phyloP scores from a whole-genome alignment of 2,888 invertebrate genomes.

The Notocelia uddmanniana region DNA sequence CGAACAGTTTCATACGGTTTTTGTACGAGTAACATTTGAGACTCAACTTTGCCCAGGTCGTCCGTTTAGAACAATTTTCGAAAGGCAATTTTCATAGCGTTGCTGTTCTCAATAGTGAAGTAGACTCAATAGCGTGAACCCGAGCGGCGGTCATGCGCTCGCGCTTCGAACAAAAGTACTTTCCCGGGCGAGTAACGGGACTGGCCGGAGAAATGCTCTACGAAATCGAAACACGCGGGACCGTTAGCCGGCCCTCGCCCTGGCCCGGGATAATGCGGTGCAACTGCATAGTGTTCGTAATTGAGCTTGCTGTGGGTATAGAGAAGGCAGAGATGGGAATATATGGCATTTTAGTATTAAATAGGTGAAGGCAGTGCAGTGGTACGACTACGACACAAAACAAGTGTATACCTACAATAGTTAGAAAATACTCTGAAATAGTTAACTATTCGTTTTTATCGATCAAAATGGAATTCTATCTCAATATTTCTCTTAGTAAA shows the following conservation, averaged over 20 bases:
- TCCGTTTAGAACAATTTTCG: conserved; percentile 32
- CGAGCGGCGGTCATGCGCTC: conserved; percentile 58
- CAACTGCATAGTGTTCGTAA: conserved; percentile 20
- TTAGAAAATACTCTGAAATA: no score
- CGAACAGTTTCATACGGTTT: neutral
- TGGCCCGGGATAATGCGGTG: conserved; percentile 48
- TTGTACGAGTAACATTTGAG: neutral
- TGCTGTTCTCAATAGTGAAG: conserved; percentile 40
- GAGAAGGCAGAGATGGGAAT: neutral
- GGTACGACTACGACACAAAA: neutral
- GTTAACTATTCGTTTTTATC: neutral
- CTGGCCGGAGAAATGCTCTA: conserved; percentile 84
- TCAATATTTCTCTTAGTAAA: neutral
- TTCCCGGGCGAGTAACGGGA: conserved; percentile 84
- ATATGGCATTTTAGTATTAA: neutral
- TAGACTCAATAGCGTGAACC: conserved; percentile 76
- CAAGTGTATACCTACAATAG: no score
- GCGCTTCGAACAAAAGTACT: conserved; percentile 81
- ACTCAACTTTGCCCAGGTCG: conserved; percentile 15
- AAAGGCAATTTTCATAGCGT: conserved; percentile 45
- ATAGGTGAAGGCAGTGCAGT: neutral
- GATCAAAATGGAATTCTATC: neutral
- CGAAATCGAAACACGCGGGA: conserved; percentile 85
- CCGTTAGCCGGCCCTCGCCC: conserved; percentile 83
- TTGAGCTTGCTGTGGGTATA: conserved; percentile 15